Conservation (phyloP, 2,888 invertebrate genomes). For the Nemotelus pantherinus region DNA sequence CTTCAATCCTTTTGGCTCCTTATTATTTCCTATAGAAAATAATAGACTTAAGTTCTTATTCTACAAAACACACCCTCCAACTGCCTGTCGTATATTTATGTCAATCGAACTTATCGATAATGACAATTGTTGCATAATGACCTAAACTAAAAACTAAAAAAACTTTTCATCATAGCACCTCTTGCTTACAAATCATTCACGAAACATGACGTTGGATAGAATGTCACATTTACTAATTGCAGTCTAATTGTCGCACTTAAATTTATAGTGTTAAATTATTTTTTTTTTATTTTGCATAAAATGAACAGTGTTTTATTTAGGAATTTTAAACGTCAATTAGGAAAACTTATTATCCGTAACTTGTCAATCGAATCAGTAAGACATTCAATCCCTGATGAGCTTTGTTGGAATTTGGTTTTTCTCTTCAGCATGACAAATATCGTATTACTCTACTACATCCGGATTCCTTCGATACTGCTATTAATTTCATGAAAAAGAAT, state of each 20-base stretch:
- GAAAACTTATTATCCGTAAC: background rate
- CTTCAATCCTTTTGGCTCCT: no score
- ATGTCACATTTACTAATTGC: no score
- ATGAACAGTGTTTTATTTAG: constrained; percentile 10
- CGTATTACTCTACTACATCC: background rate
- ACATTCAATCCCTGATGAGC: background rate
- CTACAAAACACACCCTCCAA: no score
- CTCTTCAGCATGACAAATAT: background rate
- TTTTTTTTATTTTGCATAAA: background rate
- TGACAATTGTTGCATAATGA: no score
- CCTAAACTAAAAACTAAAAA: no score
- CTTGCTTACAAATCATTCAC: no score
- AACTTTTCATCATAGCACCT: no score
- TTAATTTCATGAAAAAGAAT: constrained; percentile 9
- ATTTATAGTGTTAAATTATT: background rate
- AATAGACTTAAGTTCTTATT: no score
- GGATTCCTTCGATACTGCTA: background rate
- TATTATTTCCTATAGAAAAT: no score
- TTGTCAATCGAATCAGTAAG: background rate
- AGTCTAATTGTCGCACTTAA: background rate
- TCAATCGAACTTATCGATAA: no score
- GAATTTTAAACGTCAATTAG: constrained; percentile 12
- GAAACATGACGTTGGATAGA: no score
- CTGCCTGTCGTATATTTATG: no score
- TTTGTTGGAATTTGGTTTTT: background rate